A percentile compares a stretch with the other conserved stretches of the same genome.
Conservation (phyloP, 2,113 vertebrate species). For the Trematomus loennbergii region DNA sequence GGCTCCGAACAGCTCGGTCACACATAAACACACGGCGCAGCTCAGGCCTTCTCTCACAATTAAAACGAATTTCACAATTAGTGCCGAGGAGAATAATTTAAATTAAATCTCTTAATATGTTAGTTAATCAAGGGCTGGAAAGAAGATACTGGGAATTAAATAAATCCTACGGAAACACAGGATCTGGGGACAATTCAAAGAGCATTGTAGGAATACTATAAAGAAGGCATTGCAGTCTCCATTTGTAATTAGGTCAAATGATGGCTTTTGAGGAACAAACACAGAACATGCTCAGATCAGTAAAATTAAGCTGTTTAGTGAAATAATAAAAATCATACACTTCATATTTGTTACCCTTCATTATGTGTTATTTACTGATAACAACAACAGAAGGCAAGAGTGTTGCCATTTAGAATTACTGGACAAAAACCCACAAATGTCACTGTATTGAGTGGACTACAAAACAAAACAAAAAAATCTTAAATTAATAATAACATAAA, state of each 20-base stretch:
- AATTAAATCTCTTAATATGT: slow-evolving; percentile 26
- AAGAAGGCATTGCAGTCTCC: not conserved
- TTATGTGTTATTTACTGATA: not conserved
- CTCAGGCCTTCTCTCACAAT: slow-evolving; percentile 55
- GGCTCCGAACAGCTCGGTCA: slow-evolving; percentile 58
- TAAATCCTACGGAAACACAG: slow-evolving; percentile 29
- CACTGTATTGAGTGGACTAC: not conserved
- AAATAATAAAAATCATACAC: no score
- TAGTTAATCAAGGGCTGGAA: slow-evolving; percentile 40
- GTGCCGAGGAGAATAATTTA: slow-evolving; percentile 27
- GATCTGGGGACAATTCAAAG: slow-evolving; percentile 16
- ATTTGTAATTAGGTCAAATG: slow-evolving; percentile 9
- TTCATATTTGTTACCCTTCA: not conserved
- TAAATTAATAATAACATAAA: not conserved
- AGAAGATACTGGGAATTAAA: slow-evolving; percentile 16
- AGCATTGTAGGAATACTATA: not conserved
- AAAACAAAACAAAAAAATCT: not conserved
- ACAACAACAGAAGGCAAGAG: not conserved
- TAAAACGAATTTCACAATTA: slow-evolving; percentile 65
- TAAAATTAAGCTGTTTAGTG: not conserved
- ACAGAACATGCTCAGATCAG: not conserved
- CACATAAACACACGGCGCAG: slow-evolving; percentile 58
- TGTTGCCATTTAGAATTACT: not conserved
- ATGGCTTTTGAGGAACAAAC: not conserved
- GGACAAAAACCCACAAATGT: slow-evolving; percentile 11